Base-by-base conservation (phyloP, 2,113 vertebrate species). In the Pomatorhinus ruficollis region DNA sequence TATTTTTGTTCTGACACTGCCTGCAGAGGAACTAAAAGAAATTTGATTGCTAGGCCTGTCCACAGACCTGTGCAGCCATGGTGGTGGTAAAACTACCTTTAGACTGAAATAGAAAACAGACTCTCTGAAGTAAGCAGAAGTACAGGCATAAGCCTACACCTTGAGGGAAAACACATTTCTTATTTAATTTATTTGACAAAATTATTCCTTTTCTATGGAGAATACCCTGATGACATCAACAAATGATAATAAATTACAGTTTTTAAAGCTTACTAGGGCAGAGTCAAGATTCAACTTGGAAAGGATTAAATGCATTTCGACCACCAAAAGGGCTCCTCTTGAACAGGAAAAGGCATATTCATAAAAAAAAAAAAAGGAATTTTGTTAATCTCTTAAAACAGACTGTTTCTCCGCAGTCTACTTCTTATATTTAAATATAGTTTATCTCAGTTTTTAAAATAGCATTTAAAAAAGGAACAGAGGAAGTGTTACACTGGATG, bases 401-500 rank as follows among this genome's bases (percentile, higher is more conserved):
- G 70, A 54, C 45, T 80, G 10, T 57, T 85, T 86, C 47, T 87
- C 30, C 1, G 2, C 0, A 0, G 22, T 77, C 70, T 83, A 15
- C 20, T 81, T 94, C 71, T 72, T 70, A 16, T 70, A 83, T 80
- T 90, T 88, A 85, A 91, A 90, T n/a, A 40, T 0, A 47, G 47
- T 81, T 95, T 93, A 37, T 83, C 50, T 90, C 60, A 14, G 33
- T 66, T 85, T 77, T 92, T 49, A 95, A 96, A 93, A 88, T 39
- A 95, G 6, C 30, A 37, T 71, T 75, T 83, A 5, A 66, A 88
- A 91, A 39, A 74, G 22, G 35, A 89, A 37, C 19, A 69, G 21
- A 77, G 89, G 78, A 93, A 95, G 15, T 40, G 28, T 61, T 79
- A 27, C 8, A 4, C 25, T 86, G 39, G 13, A 53, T 76, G 21